A percentile compares a stretch with the other conserved stretches of the same genome.
Conservation (phyloP, 2,888 invertebrate species). For the Busseola fusca region DNA sequence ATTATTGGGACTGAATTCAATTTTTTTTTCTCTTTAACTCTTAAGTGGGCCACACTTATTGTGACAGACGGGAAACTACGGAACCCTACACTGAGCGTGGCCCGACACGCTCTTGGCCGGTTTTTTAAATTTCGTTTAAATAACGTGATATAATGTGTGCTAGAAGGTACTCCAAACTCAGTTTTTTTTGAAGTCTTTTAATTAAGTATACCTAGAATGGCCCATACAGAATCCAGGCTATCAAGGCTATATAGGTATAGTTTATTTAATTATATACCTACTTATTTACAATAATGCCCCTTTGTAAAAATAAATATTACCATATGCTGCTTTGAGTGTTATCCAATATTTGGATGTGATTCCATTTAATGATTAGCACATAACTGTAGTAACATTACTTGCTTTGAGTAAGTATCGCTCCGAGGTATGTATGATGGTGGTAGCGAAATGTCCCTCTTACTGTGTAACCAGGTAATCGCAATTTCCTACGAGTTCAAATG, state of each 20-base stretch:
- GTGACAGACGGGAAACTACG: no score
- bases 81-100: no score
- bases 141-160: not conserved
- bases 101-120: no score
- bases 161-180: not conserved
- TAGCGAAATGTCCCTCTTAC: constrained; percentile 37
- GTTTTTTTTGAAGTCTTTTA: not conserved
- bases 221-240: not conserved
- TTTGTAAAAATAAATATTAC: not conserved
- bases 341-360: constrained; percentile 12
- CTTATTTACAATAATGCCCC: not conserved
- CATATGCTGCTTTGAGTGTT: not conserved
- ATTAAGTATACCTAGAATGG: no score
- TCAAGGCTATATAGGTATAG: not conserved
- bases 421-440: constrained; percentile 14
- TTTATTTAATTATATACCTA: not conserved
- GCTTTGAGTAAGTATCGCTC: constrained; percentile 14
- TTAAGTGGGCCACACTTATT: no score
- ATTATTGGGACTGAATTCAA: no score
- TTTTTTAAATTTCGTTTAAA: not conserved
- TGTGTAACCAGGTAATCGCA: constrained; percentile 43
- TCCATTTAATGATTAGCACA: constrained; percentile 26
- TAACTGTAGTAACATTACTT: constrained; percentile 15
- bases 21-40: no score
- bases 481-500: constrained; percentile 63